phyloP scores from a whole-genome alignment of 53 echinoderm and acorn worm species.

The Zoroaster sp. region DNA sequence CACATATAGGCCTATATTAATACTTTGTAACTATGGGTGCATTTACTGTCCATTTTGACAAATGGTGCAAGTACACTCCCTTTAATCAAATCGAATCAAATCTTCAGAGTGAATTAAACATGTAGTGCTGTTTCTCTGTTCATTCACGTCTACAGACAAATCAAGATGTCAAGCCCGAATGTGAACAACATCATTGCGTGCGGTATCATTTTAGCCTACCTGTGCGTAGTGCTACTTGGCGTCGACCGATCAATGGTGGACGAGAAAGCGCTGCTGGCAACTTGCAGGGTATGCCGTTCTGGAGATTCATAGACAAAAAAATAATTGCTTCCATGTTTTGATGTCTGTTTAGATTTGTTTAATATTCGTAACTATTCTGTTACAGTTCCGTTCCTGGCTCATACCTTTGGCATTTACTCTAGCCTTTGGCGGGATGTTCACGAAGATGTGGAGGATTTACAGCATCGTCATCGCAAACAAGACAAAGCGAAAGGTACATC shows the following conservation, averaged over 20 bases:
- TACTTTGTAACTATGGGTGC: background rate
- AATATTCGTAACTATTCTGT: background rate
- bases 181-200: slow-evolving; percentile 73
- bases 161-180: slow-evolving; percentile 87
- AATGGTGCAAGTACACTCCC: background rate
- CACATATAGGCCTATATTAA: background rate
- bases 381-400: slow-evolving; percentile 65
- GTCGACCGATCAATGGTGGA: slow-evolving; percentile 38
- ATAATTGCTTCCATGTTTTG: background rate
- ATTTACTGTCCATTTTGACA: background rate
- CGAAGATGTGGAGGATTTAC: slow-evolving; percentile 79
- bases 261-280: background rate
- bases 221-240: slow-evolving; percentile 68
- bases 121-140: background rate
- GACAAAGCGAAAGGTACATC: slow-evolving; percentile 57
- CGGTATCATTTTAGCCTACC: slow-evolving; percentile 65
- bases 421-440: slow-evolving; percentile 81
- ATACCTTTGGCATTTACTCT: slow-evolving; percentile 66
- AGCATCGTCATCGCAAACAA: slow-evolving; percentile 74
- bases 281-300: background rate
- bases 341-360: background rate
- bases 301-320: background rate
- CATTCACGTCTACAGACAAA: slow-evolving; percentile 23
- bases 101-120: too few species aligned
- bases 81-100: background rate